Conservation (phyloP, 2,113 vertebrate genomes). For the Burhinus bistriatus region DNA sequence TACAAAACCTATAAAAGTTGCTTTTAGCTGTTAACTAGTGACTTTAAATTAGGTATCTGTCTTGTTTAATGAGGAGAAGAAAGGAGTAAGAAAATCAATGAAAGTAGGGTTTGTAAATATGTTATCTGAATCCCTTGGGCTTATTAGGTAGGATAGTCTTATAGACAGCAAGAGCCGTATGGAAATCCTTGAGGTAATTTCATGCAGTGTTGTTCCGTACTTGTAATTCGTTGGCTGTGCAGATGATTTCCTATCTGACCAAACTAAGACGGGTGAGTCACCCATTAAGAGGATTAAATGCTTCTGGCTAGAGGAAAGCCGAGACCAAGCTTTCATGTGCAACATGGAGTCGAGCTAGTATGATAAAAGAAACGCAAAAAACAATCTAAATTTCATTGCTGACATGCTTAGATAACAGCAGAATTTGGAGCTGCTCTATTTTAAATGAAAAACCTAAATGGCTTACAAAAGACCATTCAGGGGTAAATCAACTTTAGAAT, state of each 20-base stretch:
- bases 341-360: neutral
- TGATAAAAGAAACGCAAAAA: constrained; percentile 4
- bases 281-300: constrained; percentile 53
- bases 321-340: constrained; percentile 21
- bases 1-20: constrained; percentile 31
- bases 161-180: neutral
- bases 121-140: constrained; percentile 4
- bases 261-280: neutral
- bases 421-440: neutral
- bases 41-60: constrained; percentile 29
- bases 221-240: constrained; percentile 31
- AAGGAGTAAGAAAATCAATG: constrained; percentile 1
- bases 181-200: constrained; percentile 59
- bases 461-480: neutral
- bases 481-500: constrained; percentile 1
- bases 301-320: constrained; percentile 20
- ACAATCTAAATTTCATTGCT: constrained; percentile 28
- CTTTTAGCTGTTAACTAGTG: constrained; percentile 19
- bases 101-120: constrained; percentile 12
- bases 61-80: constrained; percentile 42
- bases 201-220: constrained; percentile 3
- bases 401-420: constrained; percentile 38
- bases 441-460: constrained; percentile 7
- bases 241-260: constrained; percentile 44
- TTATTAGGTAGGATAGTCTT: constrained; percentile 21